These are phyloP conservation scores for Sebastes melanostomus DNA, from an alignment of 2,797 vertebrate genomes.

Conservation along the genomic window DNA sequence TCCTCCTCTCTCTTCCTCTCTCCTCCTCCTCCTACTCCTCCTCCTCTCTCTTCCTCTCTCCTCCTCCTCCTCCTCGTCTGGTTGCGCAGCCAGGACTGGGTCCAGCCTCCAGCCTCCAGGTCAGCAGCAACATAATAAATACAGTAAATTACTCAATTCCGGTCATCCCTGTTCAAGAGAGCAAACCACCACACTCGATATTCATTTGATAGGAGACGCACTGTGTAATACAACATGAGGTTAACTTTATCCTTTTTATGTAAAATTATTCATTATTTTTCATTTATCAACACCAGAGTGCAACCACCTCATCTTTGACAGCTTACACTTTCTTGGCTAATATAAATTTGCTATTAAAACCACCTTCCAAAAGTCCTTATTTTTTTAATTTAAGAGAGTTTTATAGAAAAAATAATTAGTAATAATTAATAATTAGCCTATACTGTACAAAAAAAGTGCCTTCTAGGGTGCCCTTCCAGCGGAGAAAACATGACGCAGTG, in stretches of 20 bases:
- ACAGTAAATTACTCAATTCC: background rate
- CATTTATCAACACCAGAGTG: no score
- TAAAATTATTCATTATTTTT: background rate
- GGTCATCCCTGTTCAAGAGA: background rate
- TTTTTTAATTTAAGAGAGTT: background rate
- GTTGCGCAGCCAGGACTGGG: slow-evolving; percentile 1
- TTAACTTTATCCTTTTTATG: background rate
- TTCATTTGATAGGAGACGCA: background rate
- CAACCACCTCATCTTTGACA: background rate
- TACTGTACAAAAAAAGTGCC: no score
- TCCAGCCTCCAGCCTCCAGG: background rate
- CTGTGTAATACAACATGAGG: background rate
- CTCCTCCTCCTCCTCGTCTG: slow-evolving; percentile 5
- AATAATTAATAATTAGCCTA: background rate
- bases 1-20: background rate
- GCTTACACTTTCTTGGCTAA: background rate
- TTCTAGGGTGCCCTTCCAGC: no score
- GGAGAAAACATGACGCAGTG: no score
- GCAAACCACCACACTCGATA: background rate
- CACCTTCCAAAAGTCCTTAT: background rate
- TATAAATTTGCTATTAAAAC: background rate
- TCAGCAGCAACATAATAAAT: background rate
- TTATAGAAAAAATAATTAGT: background rate
- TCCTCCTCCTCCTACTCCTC: no score
- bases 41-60: background rate